Evolutionary conservation across 2,113 vertebrate species (phyloP), one percentile per base, ranked within the genome.

Genomic region (Strix aluco): DNA sequence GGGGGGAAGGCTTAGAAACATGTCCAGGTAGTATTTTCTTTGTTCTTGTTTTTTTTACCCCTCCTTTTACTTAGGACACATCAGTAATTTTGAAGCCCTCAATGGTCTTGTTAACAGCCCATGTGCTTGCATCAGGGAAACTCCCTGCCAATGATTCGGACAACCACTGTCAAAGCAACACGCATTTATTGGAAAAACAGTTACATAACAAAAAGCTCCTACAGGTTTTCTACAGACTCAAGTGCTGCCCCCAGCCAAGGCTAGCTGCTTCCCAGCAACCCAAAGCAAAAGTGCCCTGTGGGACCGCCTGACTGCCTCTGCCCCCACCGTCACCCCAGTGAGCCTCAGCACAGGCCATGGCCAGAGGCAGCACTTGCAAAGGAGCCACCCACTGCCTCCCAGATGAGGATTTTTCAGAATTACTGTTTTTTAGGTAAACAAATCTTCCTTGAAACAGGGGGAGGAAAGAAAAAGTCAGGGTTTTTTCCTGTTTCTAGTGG

Each of bases 291-390:
- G 8, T 38, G 27, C 9, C 42, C 62, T 26, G 12, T n/a, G 61
- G 62, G 17, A 26, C 49, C 32, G 34, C 36, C 30, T 8, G 3
- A 36, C 36, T 38, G 34, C 25, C 67, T 77, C 40, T 34, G 26
- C 44, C 23, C 36, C 63, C 32, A 17, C 15, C 0, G 0, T 49
- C 61, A 8, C 7, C 13, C 32, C 44, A 55, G 11, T 4, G 1
- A 59, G 13, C 32, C 63, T 55, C 9, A 9, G 13, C 36, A 17
- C 3, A 18, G 25, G n/a, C 59, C 44, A 46, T 67, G 29, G 51
- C 42, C 63, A 77, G 54, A 15, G 18, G 9, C 27, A 77, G 32
- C 7, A 10, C 29, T 72, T 69, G 36, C 20, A 36, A 51, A 70
- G 46, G 26, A 84, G 26, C 11, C 10, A 9, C 23, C 58, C 52